A percentile compares a stretch with the other conserved stretches of the same genome.
Evolutionary conservation across 2,797 vertebrate genomes (phyloP).

Genomic region (Gallinago solitaria): DNA sequence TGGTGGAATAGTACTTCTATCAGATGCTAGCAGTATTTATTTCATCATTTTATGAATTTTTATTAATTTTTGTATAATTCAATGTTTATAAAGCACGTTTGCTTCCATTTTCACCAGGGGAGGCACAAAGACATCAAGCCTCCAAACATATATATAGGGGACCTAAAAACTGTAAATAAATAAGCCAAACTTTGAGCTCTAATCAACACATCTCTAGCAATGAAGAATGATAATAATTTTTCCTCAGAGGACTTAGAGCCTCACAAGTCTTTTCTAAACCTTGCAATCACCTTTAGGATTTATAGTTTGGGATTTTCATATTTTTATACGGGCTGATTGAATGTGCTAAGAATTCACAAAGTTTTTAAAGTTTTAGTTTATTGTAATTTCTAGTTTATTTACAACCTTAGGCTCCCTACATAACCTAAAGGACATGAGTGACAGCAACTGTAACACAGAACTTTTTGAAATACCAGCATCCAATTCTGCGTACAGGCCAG

Average conservation of each 20-base stretch:
- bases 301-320: not conserved
- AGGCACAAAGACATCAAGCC: conserved; percentile 1
- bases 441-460: not conserved
- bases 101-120: not conserved
- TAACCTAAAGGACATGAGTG: not conserved
- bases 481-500: rapidly evolving
- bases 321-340: not conserved
- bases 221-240: not conserved
- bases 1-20: not conserved
- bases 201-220: conserved; percentile 27
- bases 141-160: not conserved
- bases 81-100: conserved; percentile 11
- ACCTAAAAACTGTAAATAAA: conserved; percentile 1
- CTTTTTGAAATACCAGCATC: not conserved
- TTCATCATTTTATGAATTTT: not conserved
- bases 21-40: not conserved
- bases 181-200: not conserved
- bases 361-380: not conserved
- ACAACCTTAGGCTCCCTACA: not conserved
- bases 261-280: not conserved
- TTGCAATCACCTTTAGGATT: not conserved
- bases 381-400: not conserved
- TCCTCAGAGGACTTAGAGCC: not conserved
- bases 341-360: not conserved
- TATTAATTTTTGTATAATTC: not conserved